Percentiles rank a stretch among this genome's conserved stretches.
Conservation (phyloP, 1,140 invertebrate genomes). For the Pseudoatta argentina region DNA sequence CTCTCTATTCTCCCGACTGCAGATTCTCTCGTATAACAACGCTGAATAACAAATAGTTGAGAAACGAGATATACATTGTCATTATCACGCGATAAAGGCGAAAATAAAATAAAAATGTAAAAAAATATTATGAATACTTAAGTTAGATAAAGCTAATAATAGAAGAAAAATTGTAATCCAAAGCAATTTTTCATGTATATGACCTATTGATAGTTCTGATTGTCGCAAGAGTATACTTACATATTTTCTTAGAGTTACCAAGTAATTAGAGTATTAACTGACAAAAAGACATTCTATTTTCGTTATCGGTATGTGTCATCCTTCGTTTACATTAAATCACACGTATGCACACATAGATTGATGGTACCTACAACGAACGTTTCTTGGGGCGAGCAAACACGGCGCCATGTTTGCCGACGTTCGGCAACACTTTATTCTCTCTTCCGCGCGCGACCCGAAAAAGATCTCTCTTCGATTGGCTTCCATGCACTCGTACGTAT, state of each 20-base stretch:
- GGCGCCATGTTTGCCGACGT: conserved; percentile 66
- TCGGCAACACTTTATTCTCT: conserved; percentile 76
- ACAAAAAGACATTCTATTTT: conserved; percentile 25
- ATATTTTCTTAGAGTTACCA: background rate
- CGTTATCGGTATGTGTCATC: conserved; percentile 29
- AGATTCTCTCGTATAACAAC: background rate
- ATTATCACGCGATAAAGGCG: background rate
- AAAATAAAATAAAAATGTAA: background rate
- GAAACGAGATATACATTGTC: conserved; percentile 61
- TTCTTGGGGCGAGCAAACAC: conserved; percentile 32
- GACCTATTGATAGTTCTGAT: background rate
- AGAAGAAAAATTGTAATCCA: background rate
- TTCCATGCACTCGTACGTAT: conserved; percentile 68
- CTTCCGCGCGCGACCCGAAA: conserved; percentile 46
- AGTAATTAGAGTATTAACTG: background rate
- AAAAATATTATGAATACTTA: no score
- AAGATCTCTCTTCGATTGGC: conserved; percentile 62
- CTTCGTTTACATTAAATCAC: conserved; percentile 23
- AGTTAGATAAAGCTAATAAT: background rate
- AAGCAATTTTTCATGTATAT: background rate
- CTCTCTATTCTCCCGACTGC: conserved; percentile 40
- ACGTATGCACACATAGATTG: conserved; percentile 4
- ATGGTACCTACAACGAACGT: conserved; percentile 13
- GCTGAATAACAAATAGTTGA: conserved; percentile 52
- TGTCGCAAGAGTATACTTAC: background rate